A percentile compares a stretch with the other conserved stretches of the same genome.
phyloP scores from a whole-genome alignment of 2,888 invertebrate genomes.

The Drosophila percnosoma region DNA sequence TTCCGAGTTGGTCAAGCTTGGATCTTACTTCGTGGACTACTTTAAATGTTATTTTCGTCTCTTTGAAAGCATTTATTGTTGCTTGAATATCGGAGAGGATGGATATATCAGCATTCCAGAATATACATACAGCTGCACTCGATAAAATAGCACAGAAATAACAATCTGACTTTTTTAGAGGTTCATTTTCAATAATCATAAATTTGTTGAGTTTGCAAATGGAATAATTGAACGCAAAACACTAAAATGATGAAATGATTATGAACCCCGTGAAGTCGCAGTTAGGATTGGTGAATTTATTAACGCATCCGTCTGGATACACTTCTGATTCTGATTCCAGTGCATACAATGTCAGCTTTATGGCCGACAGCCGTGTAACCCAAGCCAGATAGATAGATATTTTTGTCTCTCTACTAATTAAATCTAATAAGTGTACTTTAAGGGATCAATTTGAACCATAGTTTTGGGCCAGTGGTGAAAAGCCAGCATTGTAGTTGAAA shows the following conservation, averaged over 20 bases:
- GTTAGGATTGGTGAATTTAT: background rate
- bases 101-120: background rate
- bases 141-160: fast-evolving
- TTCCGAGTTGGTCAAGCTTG: too few species aligned
- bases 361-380: background rate
- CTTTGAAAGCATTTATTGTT: too few species aligned
- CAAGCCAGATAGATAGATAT: background rate
- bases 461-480: background rate
- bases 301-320: fast-evolving
- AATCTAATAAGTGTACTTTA: background rate
- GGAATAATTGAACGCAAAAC: background rate
- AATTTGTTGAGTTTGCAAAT: background rate
- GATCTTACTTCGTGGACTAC: too few species aligned
- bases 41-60: too few species aligned
- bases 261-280: background rate
- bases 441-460: background rate
- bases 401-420: background rate
- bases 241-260: background rate
- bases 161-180: background rate
- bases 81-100: too few species aligned
- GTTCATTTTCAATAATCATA: background rate
- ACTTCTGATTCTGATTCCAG: background rate
- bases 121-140: background rate
- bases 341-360: background rate
- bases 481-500: background rate